Evolutionary conservation across 2,888 invertebrate genomes (phyloP).

Genomic region (Drosophila hamatofila): DNA sequence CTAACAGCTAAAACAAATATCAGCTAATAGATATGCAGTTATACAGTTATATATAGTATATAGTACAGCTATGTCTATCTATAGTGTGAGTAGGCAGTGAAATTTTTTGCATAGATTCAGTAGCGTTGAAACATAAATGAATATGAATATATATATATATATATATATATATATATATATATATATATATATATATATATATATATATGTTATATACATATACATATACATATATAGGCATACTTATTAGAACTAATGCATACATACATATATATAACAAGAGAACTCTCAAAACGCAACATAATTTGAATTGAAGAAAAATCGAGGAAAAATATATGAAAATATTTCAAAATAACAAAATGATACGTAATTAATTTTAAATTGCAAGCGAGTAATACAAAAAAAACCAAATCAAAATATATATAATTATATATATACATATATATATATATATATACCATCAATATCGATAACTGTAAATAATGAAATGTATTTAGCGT

Average conservation of each 20-base stretch:
- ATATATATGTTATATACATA: not conserved
- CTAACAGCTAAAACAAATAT: slow-evolving; percentile 23
- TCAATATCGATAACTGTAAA: slow-evolving; percentile 50
- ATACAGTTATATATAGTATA: slow-evolving; percentile 14
- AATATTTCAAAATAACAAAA: slow-evolving; percentile 26
- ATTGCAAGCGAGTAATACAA: slow-evolving; percentile 27
- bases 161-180: not conserved
- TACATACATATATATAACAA: not conserved
- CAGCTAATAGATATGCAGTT: slow-evolving; percentile 18
- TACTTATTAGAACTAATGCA: slow-evolving; percentile 2
- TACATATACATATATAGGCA: not conserved
- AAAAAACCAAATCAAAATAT: slow-evolving; percentile 7
- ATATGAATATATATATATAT: not conserved
- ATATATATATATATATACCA: slow-evolving; percentile 8
- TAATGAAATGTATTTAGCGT: slow-evolving; percentile 38
- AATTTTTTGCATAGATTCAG: slow-evolving; percentile 68
- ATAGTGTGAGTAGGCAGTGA: slow-evolving; percentile 53
- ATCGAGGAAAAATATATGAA: slow-evolving; percentile 1
- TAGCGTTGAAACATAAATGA: slow-evolving; percentile 41
- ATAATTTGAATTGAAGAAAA: not conserved
- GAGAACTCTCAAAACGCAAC: slow-evolving; percentile 9
- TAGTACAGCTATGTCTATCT: slow-evolving; percentile 29
- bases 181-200: not conserved
- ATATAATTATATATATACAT: slow-evolving; percentile 5
- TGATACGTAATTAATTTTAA: slow-evolving; percentile 74